Conservation (phyloP, 2,888 invertebrate genomes). For the Drosophila seclusa region DNA sequence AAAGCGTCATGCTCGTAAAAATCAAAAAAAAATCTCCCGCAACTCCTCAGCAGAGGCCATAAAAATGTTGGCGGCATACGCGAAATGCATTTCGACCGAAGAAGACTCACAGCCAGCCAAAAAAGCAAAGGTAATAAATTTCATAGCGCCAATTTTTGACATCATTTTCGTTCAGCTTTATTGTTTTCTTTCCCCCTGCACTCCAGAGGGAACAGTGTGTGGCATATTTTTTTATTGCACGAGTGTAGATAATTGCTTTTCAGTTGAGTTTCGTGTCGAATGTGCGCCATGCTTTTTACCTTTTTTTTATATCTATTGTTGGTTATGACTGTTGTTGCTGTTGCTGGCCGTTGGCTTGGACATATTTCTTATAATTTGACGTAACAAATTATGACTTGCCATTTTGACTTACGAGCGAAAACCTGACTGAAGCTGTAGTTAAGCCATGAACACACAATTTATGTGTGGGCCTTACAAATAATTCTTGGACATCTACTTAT, state of each 20-base stretch:
- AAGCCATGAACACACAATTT: conserved; percentile 39
- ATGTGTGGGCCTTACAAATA: conserved; percentile 18
- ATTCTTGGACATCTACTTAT: conserved; percentile 1
- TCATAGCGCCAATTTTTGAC: conserved; percentile 70
- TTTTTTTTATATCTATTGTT: conserved; percentile 30
- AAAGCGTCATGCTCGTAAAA: conserved; percentile 48
- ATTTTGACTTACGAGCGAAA: conserved; percentile 52
- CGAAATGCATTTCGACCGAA: conserved; percentile 42
- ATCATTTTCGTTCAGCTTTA: conserved; percentile 49
- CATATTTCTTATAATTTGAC: conserved; percentile 11
- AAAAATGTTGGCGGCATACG: conserved; percentile 28
- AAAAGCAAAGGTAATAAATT: conserved; percentile 74
- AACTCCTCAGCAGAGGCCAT: conserved; percentile 27
- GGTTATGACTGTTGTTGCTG: conserved; percentile 29
- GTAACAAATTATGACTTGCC: conserved; percentile 72
- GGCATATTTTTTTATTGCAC: conserved; percentile 75
- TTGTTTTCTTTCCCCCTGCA: neutral
- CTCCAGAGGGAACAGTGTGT: conserved; percentile 16
- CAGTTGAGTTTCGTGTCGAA: conserved; percentile 73
- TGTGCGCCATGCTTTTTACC: conserved; percentile 40
- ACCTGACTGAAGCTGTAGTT: conserved; percentile 41
- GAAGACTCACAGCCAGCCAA: conserved; percentile 45
- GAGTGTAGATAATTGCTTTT: conserved; percentile 80
- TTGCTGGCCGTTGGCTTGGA: conserved; percentile 53
- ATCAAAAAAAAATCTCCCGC: conserved; percentile 36